These are phyloP conservation scores for Boulengeromyrus knoepffleri DNA, from an alignment of 2,113 vertebrate species.

Conservation along the genomic window DNA sequence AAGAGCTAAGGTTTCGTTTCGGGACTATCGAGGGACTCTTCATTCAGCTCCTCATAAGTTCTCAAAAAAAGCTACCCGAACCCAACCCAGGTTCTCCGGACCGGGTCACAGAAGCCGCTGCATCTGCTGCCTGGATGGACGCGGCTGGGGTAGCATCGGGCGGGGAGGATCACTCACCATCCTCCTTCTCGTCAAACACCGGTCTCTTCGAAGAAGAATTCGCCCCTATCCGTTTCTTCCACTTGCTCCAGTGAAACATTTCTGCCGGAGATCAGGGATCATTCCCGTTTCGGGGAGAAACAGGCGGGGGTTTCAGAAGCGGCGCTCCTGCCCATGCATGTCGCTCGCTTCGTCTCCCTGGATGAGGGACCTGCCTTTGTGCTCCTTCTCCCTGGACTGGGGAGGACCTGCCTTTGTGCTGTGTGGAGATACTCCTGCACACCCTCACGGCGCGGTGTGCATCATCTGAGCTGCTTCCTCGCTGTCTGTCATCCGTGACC, in stretches of 20 bases:
- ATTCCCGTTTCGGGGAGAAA: constrained; percentile 68
- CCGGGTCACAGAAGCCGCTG: not conserved
- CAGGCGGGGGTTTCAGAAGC: constrained; percentile 29
- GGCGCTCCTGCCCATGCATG: not conserved
- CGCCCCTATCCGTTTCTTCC: constrained; percentile 95
- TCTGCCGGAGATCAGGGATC: constrained; percentile 70
- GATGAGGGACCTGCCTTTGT: not conserved
- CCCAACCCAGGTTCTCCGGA: not conserved
- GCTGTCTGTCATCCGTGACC: not conserved
- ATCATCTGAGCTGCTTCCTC: not conserved
- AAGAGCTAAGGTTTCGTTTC: not conserved
- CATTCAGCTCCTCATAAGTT: not conserved
- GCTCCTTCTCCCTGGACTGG: not conserved
- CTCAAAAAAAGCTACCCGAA: not conserved
- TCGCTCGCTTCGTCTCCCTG: not conserved
- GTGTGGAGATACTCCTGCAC: not conserved
- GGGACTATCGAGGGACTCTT: not conserved
- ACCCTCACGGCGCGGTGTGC: not conserved
- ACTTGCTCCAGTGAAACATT: constrained; percentile 96
- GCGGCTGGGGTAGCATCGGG: not conserved
- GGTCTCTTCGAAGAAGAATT: constrained; percentile 89
- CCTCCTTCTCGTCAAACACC: constrained; percentile 90
- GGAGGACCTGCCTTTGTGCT: not conserved
- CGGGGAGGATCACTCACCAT: constrained; percentile 68
- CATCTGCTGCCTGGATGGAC: not conserved